Evolutionary conservation across 30 jellyfish, hydroid and myxozoan genomes (phyloP).

Genomic region (Aurelia aurita complex sp. Pacific): DNA sequence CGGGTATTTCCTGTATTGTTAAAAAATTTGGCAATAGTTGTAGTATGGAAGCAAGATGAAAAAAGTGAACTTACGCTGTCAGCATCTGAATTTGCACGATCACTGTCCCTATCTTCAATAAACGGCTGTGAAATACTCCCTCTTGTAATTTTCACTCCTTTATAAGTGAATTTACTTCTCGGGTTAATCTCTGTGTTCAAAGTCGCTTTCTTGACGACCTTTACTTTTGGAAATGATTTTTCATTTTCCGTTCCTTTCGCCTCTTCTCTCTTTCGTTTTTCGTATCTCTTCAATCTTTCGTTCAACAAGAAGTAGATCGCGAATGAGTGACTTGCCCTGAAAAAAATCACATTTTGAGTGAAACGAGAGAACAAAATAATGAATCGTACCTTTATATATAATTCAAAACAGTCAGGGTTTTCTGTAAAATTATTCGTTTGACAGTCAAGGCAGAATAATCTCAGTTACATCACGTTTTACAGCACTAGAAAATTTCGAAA

Average conservation of each 20-base stretch:
- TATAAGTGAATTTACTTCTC: constrained; percentile 52
- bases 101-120: constrained; percentile 14
- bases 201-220: constrained; percentile 66
- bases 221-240: constrained; percentile 52
- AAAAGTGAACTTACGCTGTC: constrained; percentile 38
- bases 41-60: no score
- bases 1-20: no score
- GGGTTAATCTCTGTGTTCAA: constrained; percentile 40
- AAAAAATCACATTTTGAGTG: not conserved
- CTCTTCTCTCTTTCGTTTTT: constrained; percentile 27
- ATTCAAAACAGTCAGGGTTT: no score
- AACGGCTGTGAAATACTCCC: constrained; percentile 32
- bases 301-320: constrained; percentile 74
- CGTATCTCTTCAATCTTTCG: constrained; percentile 61
- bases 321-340: constrained; percentile 80
- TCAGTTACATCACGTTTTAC: no score
- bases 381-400: no score
- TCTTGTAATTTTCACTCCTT: constrained; percentile 45
- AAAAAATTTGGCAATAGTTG: no score
- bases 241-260: not conserved
- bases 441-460: no score
- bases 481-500: no score
- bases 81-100: constrained; percentile 15
- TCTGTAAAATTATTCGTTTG: no score
- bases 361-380: no score